Evolutionary conservation across 2,888 invertebrate genomes (phyloP).

Genomic region (Abscondita cerata): DNA sequence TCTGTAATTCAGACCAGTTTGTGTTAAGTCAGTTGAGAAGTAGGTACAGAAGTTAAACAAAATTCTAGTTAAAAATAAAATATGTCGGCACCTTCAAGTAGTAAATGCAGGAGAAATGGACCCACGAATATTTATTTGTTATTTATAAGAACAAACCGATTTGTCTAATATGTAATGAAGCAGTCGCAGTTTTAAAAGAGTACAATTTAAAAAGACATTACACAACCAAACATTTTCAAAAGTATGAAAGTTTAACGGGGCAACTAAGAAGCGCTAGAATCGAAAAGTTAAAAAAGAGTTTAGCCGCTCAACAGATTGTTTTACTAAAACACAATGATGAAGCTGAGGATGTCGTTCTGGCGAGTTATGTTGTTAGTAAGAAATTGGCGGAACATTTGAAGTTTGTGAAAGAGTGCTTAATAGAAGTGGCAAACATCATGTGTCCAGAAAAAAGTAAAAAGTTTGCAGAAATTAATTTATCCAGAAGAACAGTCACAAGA

Average conservation of each 20-base stretch:
- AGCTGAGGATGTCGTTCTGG: constrained; percentile 22
- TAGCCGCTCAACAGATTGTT: constrained; percentile 20
- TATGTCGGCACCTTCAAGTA: constrained; percentile 8
- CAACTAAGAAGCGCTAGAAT: constrained; percentile 14
- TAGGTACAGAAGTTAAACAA: too few species aligned
- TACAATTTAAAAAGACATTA: constrained; percentile 35
- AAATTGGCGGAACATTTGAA: too few species aligned
- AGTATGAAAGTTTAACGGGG: constrained; percentile 16
- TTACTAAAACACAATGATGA: constrained; percentile 17
- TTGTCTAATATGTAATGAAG: constrained; percentile 35
- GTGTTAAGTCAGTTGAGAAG: too few species aligned
- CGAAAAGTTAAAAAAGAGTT: constrained; percentile 21
- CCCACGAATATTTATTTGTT: constrained; percentile 41
- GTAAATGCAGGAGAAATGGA: constrained; percentile 36
- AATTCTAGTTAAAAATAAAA: constrained; percentile 11
- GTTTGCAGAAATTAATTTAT: too few species aligned
- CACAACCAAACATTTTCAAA: constrained; percentile 23
- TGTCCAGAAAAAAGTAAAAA: too few species aligned
- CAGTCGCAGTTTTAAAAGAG: constrained; percentile 33
- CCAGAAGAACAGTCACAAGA: too few species aligned
- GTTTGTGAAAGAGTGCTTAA: too few species aligned
- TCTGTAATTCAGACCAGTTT: too few species aligned
- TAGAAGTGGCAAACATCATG: too few species aligned
- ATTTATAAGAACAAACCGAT: constrained; percentile 32
- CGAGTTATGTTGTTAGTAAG: constrained; percentile 22